Conservation (phyloP, 2,113 vertebrate species). For the Gobius niger region DNA sequence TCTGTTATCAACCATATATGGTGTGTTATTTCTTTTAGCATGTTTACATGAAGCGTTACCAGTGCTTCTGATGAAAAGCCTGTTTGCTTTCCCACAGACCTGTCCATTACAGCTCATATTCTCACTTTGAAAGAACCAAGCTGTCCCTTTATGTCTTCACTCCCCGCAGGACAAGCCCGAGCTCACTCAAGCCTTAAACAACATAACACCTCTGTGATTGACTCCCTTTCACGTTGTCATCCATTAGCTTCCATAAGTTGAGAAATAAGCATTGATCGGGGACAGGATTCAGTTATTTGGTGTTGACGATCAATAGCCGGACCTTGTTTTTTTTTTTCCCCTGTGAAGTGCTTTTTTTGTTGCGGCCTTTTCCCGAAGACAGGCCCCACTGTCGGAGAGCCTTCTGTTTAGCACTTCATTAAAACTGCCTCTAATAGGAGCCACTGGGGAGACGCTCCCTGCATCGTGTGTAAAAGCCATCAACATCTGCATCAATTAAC, state of each 20-base stretch:
- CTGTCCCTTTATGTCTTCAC: conserved; percentile 10
- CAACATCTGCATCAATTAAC: conserved; percentile 94
- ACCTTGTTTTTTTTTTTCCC: conserved; percentile 64
- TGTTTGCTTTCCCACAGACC: not conserved
- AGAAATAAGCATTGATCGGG: conserved; percentile 65
- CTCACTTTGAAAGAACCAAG: not conserved
- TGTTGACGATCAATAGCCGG: conserved; percentile 71
- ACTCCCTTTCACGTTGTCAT: conserved; percentile 68
- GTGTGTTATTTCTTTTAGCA: not conserved
- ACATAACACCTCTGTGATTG: conserved; percentile 54
- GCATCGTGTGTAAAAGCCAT: conserved; percentile 82
- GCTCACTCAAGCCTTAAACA: conserved; percentile 35
- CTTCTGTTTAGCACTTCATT: conserved; percentile 89
- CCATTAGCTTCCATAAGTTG: conserved; percentile 70
- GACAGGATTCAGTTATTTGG: conserved; percentile 72
- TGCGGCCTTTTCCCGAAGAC: conserved; percentile 68
- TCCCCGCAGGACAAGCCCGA: conserved; percentile 26
- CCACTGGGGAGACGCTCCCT: conserved; percentile 82
- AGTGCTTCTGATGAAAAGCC: not conserved
- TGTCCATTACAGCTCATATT: not conserved
- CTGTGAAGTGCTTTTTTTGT: conserved; percentile 41
- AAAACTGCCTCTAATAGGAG: conserved; percentile 88
- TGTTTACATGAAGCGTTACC: not conserved
- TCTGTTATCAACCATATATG: not conserved
- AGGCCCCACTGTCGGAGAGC: conserved; percentile 68